phyloP scores from a whole-genome alignment of 1,140 invertebrate genomes.

The Solen grandis region DNA sequence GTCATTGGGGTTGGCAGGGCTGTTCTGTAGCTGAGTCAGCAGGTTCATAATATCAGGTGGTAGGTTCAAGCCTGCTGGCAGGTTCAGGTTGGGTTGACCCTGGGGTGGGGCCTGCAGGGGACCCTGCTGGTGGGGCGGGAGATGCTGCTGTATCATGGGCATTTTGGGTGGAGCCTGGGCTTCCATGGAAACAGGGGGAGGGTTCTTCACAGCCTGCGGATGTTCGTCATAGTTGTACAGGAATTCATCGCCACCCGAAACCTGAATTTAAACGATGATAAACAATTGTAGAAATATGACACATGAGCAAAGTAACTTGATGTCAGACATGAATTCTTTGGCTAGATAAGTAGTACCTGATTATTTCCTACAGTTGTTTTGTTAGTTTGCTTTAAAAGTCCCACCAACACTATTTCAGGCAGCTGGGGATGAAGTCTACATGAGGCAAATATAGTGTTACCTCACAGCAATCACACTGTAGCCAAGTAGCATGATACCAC shows the following conservation, averaged over 20 bases:
- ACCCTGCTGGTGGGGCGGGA: neutral
- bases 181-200: neutral
- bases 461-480: no score
- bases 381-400: no score
- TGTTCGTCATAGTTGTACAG: conserved; percentile 64
- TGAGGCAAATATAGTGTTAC: no score
- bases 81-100: neutral
- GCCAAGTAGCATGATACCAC: no score
- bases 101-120: neutral
- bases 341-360: no score
- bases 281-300: no score
- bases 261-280: conserved; percentile 61
- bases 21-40: conserved; percentile 67
- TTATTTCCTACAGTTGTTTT: no score
- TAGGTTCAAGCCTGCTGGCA: conserved; percentile 50
- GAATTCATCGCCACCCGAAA: conserved; percentile 64
- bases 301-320: no score
- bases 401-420: no score
- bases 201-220: conserved; percentile 3
- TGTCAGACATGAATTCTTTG: no score
- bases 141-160: neutral
- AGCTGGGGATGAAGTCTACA: no score
- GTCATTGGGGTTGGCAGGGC: conserved; percentile 52
- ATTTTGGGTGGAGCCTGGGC: neutral
- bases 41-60: conserved; percentile 71